phyloP scores from a whole-genome alignment of 2,113 vertebrate genomes.

The Pan paniscus region DNA sequence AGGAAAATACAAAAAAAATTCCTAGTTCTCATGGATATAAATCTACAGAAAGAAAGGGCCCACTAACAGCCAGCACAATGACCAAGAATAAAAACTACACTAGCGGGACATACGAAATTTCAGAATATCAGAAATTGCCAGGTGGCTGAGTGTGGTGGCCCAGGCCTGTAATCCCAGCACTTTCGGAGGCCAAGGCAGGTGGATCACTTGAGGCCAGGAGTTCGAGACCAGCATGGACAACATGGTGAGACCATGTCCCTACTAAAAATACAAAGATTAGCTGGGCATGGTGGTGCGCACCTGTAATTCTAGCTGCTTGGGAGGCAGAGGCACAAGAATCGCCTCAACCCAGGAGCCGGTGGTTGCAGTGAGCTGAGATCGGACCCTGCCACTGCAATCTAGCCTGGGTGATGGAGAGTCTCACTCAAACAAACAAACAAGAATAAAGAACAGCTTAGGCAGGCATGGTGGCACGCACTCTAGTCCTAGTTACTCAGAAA shows the following conservation, averaged over 20 bases:
- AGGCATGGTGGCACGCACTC: neutral
- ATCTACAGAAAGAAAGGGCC: neutral
- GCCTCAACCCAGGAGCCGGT: neutral
- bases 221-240: neutral
- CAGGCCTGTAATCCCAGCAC: neutral
- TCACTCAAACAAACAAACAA: no score
- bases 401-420: neutral
- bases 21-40: neutral
- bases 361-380: no score
- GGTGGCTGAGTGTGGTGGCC: neutral
- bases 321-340: neutral
- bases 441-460: no score
- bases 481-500: neutral
- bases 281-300: neutral
- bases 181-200: neutral
- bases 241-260: neutral
- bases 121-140: neutral
- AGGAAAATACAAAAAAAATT: slow-evolving; percentile 22
- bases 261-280: neutral
- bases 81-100: neutral
- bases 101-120: neutral
- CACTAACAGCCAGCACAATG: neutral
- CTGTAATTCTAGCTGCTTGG: neutral
- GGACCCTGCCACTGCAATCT: neutral
- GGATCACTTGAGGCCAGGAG: neutral